A percentile compares a stretch with the other conserved stretches of the same genome.
Conservation (phyloP, 2,888 invertebrate species). For the Apotomis turbidana region DNA sequence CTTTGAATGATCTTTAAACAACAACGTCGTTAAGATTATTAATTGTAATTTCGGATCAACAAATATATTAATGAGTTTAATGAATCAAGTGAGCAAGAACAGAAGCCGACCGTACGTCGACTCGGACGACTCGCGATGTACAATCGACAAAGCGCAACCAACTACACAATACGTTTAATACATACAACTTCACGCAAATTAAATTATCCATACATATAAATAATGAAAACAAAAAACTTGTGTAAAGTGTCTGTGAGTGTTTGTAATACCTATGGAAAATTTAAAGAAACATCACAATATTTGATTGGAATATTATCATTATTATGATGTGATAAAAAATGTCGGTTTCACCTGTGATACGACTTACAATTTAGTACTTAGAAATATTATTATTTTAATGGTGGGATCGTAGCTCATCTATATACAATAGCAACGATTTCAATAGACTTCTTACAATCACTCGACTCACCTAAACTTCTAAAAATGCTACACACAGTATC, state of each 20-base stretch:
- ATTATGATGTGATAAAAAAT: conserved; percentile 65
- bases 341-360: conserved; percentile 73
- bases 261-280: conserved; percentile 73
- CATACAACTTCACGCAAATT: conserved; percentile 47
- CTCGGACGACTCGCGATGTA: conserved; percentile 55
- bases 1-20: conserved; percentile 13
- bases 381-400: conserved; percentile 75
- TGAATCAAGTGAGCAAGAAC: conserved; percentile 41
- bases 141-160: conserved; percentile 66
- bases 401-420: conserved; percentile 83
- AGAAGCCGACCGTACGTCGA: conserved; percentile 21
- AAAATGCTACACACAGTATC: conserved; percentile 54
- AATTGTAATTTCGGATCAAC: conserved; percentile 28
- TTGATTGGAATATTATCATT: conserved; percentile 75
- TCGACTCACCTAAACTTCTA: conserved; percentile 76
- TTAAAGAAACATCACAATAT: conserved; percentile 79
- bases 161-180: conserved; percentile 56
- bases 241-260: conserved; percentile 48
- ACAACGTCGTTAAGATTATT: conserved; percentile 14
- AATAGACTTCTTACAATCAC: conserved; percentile 79
- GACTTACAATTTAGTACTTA: conserved; percentile 80
- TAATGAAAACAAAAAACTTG: conserved; percentile 64
- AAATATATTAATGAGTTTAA: conserved; percentile 22
- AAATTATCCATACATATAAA: conserved; percentile 54
- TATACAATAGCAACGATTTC: conserved; percentile 81